These are phyloP conservation scores for Keiferia lycopersicella DNA, from an alignment of 2,888 invertebrate genomes.

Conservation along the genomic window DNA sequence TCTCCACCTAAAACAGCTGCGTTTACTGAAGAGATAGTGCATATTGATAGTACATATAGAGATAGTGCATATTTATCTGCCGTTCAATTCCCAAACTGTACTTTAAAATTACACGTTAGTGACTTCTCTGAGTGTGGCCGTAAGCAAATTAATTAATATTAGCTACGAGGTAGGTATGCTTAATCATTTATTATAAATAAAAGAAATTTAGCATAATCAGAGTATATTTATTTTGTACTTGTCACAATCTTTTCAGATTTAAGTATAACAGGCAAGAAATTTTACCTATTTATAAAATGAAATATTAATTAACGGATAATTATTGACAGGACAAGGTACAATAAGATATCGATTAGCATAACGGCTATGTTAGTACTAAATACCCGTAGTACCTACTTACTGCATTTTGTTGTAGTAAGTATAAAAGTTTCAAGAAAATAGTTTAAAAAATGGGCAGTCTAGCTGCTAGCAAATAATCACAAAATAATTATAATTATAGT, in stretches of 20 bases:
- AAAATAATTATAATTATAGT: too few relatives aligned
- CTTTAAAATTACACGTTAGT: neutral
- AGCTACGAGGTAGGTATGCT: neutral
- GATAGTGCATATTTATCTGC: conserved; percentile 1
- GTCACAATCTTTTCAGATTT: neutral
- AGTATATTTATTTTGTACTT: neutral
- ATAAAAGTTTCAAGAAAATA: neutral
- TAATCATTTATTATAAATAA: neutral
- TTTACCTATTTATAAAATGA: conserved; percentile 1
- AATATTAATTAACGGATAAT: neutral
- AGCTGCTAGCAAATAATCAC: too few relatives aligned
- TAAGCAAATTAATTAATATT: conserved; percentile 1
- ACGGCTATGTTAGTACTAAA: neutral
- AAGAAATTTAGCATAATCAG: neutral
- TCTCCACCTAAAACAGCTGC: too few relatives aligned
- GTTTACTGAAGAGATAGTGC: too few relatives aligned
- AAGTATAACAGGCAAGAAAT: neutral
- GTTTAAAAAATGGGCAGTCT: too few relatives aligned
- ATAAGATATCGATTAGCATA: neutral
- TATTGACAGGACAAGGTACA: neutral
- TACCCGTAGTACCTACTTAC: neutral
- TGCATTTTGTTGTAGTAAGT: neutral
- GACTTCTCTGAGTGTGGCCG: neutral
- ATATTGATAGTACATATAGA: too few relatives aligned
- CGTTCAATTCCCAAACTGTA: neutral